Conservation (phyloP, 1,140 invertebrate genomes). For the Caerostris extrusa region DNA sequence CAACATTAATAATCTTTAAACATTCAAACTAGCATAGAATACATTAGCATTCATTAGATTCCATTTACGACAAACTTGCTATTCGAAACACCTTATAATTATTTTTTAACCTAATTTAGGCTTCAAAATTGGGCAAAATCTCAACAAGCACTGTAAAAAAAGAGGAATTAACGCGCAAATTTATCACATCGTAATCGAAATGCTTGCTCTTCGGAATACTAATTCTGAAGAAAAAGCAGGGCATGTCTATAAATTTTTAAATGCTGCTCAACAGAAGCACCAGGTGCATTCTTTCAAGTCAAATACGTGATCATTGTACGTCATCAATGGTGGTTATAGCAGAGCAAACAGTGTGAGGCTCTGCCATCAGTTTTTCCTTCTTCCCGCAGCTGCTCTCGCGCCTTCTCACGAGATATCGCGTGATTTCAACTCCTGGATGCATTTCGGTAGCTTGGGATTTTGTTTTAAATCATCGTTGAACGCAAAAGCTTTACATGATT, state of each 20-base stretch:
- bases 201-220: background rate
- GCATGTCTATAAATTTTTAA: background rate
- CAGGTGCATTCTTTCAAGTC: conserved; percentile 9
- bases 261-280: background rate
- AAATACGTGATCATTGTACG: conserved; percentile 29
- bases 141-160: background rate
- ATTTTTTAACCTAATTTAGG: background rate
- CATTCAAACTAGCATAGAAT: background rate
- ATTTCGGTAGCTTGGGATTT: background rate
- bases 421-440: background rate
- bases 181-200: background rate
- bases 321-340: background rate
- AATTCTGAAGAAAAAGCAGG: conserved; percentile 2
- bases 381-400: background rate
- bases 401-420: conserved; percentile 18
- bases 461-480: background rate
- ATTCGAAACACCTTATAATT: background rate
- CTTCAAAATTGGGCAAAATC: background rate
- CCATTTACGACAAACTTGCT: background rate
- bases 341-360: background rate
- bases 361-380: background rate
- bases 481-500: no score
- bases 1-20: no score
- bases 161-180: background rate
- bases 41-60: conserved; percentile 3